Base-by-base conservation (phyloP, 2,797 vertebrate genomes). In the Lepidocolaptes lacrymiger region DNA sequence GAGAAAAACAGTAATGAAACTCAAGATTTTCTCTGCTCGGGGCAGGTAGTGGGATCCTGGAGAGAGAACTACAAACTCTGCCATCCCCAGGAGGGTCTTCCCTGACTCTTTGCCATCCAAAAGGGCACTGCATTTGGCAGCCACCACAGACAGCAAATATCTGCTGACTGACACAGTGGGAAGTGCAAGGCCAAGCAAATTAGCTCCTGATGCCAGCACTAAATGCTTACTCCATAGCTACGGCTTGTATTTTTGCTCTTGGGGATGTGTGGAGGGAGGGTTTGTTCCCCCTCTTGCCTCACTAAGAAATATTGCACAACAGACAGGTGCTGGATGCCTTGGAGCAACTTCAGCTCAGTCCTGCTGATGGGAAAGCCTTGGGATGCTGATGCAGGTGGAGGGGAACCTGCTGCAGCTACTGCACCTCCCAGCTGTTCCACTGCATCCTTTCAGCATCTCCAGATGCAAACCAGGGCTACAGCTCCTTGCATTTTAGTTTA, bases 131-230 rank as follows among this genome's bases (percentile, higher is more conserved):
- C 28, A 30, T 52, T 88, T 80, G 85, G 72, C 75, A 85, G 39
- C 51, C 23, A 12, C 16, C 77, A 39, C 41, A 51, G 58, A 46
- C 22, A 64, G 54, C 48, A 71, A 83, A 74, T 34, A 93, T 51
- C 61, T 87, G 79, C 67, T 64, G 64, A 74, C 76, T 61, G 64
- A 54, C 0, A 0, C 74, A 52, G 59, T 23, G 77, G 77, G 67
- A 90, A 91, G 80, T 8, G 27, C 80, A 93, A 77, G 88, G 67
- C 80, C 92, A 61, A 95, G 56, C 15, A 73, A 61, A 91, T 63
- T 9, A 0, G 0, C 41, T 49, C 1, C 0, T 1, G 2, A 74
- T 82, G 79, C 85, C 89, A 69, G 58, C 54, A 14, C 59, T 73
- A 46, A 94, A 84, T 8, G 8, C 62, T 91, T 88, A 30, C 82